These are phyloP conservation scores for Amblyraja radiata DNA, from an alignment of 2,797 vertebrate species.

Conservation along the genomic window DNA sequence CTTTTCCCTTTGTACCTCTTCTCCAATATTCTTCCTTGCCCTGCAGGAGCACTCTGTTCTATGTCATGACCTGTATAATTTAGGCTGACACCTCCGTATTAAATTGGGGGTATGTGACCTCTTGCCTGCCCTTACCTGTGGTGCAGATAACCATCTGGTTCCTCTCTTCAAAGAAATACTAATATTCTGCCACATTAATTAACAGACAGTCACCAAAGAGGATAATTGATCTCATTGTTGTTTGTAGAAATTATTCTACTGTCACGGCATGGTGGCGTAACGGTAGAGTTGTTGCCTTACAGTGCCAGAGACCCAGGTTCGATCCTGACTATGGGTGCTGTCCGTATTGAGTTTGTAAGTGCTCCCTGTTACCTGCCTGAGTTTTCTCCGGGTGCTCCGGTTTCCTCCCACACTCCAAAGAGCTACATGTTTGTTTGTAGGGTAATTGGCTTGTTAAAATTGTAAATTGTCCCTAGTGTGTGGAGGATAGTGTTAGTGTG, in stretches of 20 bases:
- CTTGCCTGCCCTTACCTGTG: background rate
- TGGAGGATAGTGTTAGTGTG: no score
- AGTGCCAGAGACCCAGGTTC: no score
- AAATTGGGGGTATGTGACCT: background rate
- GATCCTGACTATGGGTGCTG: no score
- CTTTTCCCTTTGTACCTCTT: background rate
- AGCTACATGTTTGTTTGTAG: no score
- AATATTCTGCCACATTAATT: background rate
- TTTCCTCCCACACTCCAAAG: no score
- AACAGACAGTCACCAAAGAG: background rate
- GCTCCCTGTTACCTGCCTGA: no score
- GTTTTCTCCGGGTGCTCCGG: no score
- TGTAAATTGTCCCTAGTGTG: no score
- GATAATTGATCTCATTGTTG: background rate
- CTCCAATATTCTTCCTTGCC: background rate
- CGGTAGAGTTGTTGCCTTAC: no score
- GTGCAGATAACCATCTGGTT: background rate
- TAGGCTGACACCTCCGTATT: background rate
- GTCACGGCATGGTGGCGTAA: no score
- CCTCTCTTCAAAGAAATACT: background rate
- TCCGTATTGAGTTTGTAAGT: no score
- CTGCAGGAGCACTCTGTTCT: background rate
- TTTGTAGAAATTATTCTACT: background rate
- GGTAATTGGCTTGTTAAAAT: no score
- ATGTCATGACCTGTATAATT: background rate